Conservation (phyloP, 2,113 vertebrate species). For the Dicaeum eximium region DNA sequence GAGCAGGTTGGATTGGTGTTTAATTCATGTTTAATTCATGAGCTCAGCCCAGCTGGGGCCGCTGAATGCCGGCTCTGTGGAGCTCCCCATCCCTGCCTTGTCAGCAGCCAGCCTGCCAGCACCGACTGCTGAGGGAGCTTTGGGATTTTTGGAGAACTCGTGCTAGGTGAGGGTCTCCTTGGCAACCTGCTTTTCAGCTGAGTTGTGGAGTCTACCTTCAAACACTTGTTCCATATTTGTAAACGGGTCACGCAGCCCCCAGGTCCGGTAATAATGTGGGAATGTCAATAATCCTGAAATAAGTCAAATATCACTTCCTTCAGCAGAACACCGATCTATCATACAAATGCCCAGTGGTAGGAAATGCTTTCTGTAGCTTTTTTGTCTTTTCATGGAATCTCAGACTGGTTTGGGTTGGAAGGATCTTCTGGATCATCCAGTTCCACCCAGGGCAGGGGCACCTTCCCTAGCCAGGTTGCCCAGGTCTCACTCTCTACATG, state of each 20-base stretch:
- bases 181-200: not conserved
- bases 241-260: not conserved
- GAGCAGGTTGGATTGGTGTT: too few species aligned
- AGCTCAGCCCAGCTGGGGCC: not conserved
- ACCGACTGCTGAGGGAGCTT: not conserved
- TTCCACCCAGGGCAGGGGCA: not conserved
- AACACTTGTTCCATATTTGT: rapidly evolving
- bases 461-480: not conserved
- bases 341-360: rapidly evolving
- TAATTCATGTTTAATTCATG: not conserved
- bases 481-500: not conserved
- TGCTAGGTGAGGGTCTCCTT: not conserved
- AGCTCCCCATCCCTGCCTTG: not conserved
- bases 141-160: not conserved
- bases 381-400: not conserved
- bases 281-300: rapidly evolving
- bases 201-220: rapidly evolving
- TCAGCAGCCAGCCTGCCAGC: not conserved
- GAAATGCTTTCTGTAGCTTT: not conserved
- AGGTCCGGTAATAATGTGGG: rapidly evolving
- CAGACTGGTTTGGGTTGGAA: not conserved
- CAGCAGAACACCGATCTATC: rapidly evolving
- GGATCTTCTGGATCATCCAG: not conserved
- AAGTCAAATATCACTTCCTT: not conserved
- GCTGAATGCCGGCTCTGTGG: not conserved